Percentiles rank a stretch among this genome's conserved stretches.
Evolutionary conservation across 2,888 invertebrate genomes (phyloP).

Genomic region (Griposia aprilina): DNA sequence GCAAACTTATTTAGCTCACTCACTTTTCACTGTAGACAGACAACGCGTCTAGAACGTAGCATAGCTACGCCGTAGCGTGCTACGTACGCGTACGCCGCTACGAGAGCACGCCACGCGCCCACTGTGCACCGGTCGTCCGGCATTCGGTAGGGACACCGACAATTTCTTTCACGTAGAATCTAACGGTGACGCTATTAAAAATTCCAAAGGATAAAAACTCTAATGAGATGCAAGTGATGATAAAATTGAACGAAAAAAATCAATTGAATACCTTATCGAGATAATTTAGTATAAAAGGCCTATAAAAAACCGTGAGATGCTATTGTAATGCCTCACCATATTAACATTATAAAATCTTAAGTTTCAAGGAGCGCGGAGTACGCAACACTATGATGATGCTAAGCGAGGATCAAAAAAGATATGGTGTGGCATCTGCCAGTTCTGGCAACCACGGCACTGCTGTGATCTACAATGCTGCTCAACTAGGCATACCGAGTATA

Average conservation of each 20-base stretch:
- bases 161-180: background rate
- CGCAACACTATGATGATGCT: slow-evolving; percentile 94
- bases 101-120: background rate
- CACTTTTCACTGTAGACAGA: background rate
- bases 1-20: background rate
- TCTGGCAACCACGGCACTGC: slow-evolving; percentile 97
- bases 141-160: background rate
- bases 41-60: background rate
- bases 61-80: slow-evolving; percentile 17
- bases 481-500: slow-evolving; percentile 93
- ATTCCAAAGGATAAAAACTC: background rate
- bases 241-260: background rate
- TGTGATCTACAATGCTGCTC: slow-evolving; percentile 93
- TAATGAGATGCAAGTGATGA: background rate
- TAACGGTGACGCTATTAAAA: background rate
- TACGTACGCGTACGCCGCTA: slow-evolving; percentile 25
- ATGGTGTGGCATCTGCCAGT: slow-evolving; percentile 96
- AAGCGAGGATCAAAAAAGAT: slow-evolving; percentile 92
- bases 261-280: background rate
- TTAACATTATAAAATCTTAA: slow-evolving; percentile 73
- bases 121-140: background rate
- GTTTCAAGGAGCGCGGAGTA: slow-evolving; percentile 98
- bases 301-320: background rate
- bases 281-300: slow-evolving; percentile 4
- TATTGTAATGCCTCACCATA: background rate